phyloP scores from a whole-genome alignment of 2,113 vertebrate species.

The Sinocyclocheilus anshuiensis region DNA sequence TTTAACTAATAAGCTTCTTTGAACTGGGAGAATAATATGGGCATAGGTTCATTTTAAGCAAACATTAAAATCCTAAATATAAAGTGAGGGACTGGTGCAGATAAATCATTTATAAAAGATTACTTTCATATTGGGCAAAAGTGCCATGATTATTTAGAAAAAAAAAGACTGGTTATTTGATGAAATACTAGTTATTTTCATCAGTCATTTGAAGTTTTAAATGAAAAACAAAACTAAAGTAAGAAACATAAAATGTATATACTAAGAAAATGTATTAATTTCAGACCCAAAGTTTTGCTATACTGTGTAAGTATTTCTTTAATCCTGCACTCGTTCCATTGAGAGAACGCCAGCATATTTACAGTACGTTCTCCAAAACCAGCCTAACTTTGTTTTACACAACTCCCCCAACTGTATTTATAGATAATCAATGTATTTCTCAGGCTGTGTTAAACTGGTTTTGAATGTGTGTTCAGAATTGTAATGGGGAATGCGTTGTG shows the following conservation, averaged over 20 bases:
- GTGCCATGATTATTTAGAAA: neutral
- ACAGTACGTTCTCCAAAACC: neutral
- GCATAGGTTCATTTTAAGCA: neutral
- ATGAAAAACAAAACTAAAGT: neutral
- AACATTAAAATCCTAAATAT: neutral
- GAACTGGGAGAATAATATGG: neutral
- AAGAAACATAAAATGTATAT: neutral
- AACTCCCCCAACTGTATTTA: neutral
- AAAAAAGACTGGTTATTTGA: neutral
- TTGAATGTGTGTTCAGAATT: neutral
- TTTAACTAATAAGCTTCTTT: neutral
- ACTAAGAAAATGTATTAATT: neutral
- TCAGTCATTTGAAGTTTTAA: neutral
- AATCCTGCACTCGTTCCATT: neutral
- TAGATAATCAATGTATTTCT: neutral
- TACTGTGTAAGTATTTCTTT: neutral
- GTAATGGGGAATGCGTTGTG: neutral
- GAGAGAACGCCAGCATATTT: neutral
- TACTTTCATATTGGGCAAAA: neutral
- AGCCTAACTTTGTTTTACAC: neutral
- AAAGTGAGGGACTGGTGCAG: neutral
- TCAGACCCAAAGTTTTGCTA: neutral
- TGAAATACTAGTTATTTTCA: neutral
- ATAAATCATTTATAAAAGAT: neutral
- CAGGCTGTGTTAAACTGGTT: neutral